phyloP scores from a whole-genome alignment of 1,140 invertebrate species.

The Lepidurus apus region DNA sequence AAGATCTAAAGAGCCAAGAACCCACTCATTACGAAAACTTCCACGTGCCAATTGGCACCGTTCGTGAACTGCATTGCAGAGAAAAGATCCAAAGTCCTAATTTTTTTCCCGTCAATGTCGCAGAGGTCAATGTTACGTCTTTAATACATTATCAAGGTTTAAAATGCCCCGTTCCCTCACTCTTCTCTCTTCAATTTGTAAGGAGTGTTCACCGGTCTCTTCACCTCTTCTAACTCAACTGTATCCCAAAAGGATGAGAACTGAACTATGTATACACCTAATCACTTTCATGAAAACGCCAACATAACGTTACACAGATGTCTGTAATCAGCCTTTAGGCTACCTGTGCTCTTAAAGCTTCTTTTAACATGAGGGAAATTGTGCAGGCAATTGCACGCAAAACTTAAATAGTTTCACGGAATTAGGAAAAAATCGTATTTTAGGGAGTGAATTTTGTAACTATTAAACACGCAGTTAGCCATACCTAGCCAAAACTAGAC shows the following conservation, averaged over 20 bases:
- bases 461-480: too few species aligned
- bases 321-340: background rate
- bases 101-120: background rate
- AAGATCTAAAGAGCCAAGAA: background rate
- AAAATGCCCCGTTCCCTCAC: background rate
- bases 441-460: too few species aligned
- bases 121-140: background rate
- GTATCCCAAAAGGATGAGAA: background rate
- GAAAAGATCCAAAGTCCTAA: background rate
- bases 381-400: background rate
- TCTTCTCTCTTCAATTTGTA: background rate
- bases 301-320: background rate
- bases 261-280: background rate
- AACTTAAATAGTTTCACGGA: background rate
- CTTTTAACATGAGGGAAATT: background rate
- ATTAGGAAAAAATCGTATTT: too few species aligned
- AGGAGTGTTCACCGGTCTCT: background rate
- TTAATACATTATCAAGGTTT: background rate
- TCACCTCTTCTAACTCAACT: background rate
- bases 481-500: too few species aligned
- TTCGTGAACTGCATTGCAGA: background rate
- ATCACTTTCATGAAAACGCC: background rate
- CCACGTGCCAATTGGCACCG: background rate
- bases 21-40: background rate
- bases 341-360: background rate